A percentile compares a stretch with the other conserved stretches of the same genome.
Evolutionary conservation across 2,797 vertebrate genomes (phyloP).

Genomic region (Eurystomus glaucurus): DNA sequence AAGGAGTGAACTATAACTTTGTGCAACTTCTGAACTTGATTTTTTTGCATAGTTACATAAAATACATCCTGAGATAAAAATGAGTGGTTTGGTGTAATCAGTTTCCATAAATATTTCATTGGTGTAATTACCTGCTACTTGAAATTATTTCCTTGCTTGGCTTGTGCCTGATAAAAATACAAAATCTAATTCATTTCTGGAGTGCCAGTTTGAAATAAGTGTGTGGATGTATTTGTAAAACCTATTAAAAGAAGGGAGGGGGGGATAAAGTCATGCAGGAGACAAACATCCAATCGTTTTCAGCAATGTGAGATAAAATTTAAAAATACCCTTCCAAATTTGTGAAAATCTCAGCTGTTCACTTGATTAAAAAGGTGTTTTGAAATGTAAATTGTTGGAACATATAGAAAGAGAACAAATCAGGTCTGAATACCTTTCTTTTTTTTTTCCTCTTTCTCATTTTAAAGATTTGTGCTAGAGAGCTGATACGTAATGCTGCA

Average conservation of each 20-base stretch:
- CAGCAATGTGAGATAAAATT: not conserved
- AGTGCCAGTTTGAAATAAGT: constrained; percentile 17
- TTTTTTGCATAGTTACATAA: constrained; percentile 22
- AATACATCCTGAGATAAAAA: constrained; percentile 59
- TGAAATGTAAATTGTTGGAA: not conserved
- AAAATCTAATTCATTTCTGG: constrained; percentile 48
- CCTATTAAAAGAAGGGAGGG: not conserved
- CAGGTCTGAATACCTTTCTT: not conserved
- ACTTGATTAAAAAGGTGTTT: constrained; percentile 51
- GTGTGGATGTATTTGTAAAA: constrained; percentile 8
- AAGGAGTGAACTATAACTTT: not conserved
- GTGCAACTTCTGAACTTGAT: not conserved
- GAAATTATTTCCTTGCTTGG: constrained; percentile 69
- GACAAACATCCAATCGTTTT: not conserved
- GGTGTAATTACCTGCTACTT: constrained; percentile 76
- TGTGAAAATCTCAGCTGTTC: not conserved
- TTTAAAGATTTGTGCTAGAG: not conserved
- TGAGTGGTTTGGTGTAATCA: constrained; percentile 68
- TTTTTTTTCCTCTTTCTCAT: not conserved
- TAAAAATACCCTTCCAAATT: constrained; percentile 1
- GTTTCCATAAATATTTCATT: constrained; percentile 81
- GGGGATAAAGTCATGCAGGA: not conserved
- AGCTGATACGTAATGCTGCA: not conserved
- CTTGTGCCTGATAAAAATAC: constrained; percentile 67
- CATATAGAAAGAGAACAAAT: constrained; percentile 3